Evolutionary conservation across 2,888 invertebrate species (phyloP).

Genomic region (Drosophila yooni): DNA sequence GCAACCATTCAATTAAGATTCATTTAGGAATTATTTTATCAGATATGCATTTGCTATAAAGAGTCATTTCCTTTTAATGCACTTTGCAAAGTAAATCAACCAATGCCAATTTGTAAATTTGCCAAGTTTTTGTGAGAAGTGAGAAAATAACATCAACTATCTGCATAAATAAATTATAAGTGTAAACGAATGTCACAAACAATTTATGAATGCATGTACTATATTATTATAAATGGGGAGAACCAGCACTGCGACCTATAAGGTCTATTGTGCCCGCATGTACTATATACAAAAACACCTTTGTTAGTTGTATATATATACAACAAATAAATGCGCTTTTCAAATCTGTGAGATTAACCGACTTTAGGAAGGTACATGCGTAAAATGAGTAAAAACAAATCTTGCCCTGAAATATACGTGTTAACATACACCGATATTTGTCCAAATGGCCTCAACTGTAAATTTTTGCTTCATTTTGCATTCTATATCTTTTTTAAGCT

Average conservation of each 20-base stretch:
- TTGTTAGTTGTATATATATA: background rate
- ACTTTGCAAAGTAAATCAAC: conserved; percentile 2
- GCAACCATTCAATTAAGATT: conserved; percentile 64
- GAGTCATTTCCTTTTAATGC: background rate
- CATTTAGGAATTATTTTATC: background rate
- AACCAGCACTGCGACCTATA: too few species aligned
- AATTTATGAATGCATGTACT: conserved; percentile 1
- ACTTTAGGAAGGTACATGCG: background rate
- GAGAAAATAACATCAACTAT: background rate
- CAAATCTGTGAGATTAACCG: background rate
- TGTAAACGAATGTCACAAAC: conserved; percentile 7
- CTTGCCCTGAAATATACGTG: background rate
- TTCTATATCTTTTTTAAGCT: background rate
- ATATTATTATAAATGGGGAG: background rate
- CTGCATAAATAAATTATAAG: conserved; percentile 5
- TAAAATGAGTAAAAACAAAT: background rate
- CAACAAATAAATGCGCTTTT: background rate
- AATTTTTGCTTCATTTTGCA: background rate
- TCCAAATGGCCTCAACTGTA: background rate
- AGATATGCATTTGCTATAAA: background rate
- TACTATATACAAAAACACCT: background rate
- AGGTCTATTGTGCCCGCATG: background rate
- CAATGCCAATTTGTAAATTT: conserved; percentile 5
- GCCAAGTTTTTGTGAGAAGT: background rate
- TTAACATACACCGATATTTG: background rate